Evolutionary conservation across 2,888 invertebrate genomes (phyloP), one percentile per base, ranked within the genome.

Genomic region (Pheosia gnoma): DNA sequence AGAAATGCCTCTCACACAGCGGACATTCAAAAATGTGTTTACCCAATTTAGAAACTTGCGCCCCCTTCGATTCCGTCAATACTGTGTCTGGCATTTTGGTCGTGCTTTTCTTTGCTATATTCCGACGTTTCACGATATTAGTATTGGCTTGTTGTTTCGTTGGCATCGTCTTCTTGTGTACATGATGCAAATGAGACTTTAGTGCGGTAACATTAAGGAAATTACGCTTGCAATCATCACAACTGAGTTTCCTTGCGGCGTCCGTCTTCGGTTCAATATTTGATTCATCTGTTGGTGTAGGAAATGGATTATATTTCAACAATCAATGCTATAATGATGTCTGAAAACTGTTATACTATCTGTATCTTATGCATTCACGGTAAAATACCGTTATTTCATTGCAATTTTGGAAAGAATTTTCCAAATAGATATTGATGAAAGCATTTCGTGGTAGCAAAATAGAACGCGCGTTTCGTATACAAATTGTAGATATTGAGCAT

Each of bases 11-110:
- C 0, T 62, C 53, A 65, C 91, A 91, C 54, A 81, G 75, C 0
- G 91, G 91, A 54, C 91, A 91, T 59, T 84, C 81, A 58, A 89
- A 91, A 37, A 84, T 78, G 0, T 81, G 74, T 59, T 76, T 83
- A 7, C 66, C 70, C 0, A 53, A 3, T 3, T 61, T 54, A 0
- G 36, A 25, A 5, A 39, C 8, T 6, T 57, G 56, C 36, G 61
- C 63, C 38, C 56, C 56, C 52, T 64, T 54, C 13, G 9, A 7
- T 7, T 51, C 57, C 7, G 39, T 60, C 13, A 3, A 3, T 7
- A 25, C 57, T 7, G 39, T 60, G 59, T 7, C 45, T 0, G 59
- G 52, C 52, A 38, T 39, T 58, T 68, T 66, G 1, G 47, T 38
- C 58, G 8, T 5, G 5, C 47, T 47, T 11, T 47, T 9, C 4